A percentile compares a stretch with the other conserved stretches of the same genome.
Evolutionary conservation across 2,888 invertebrate genomes (phyloP).

Genomic region (Callimorpha dominula): DNA sequence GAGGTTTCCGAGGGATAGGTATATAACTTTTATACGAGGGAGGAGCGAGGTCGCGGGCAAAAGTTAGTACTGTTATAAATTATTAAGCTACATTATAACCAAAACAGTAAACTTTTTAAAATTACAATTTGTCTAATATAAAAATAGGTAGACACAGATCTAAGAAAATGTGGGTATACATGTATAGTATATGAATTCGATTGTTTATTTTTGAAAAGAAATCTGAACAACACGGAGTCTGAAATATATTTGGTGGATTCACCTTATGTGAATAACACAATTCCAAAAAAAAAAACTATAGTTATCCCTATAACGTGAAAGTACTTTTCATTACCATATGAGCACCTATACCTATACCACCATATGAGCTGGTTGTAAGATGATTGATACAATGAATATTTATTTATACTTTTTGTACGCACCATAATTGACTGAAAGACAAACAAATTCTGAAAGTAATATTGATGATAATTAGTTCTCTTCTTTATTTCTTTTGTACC

Average conservation of each 20-base stretch:
- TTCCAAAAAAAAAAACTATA: not conserved
- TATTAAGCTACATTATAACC: not conserved
- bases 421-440: not conserved
- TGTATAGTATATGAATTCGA: not conserved
- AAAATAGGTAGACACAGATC: not conserved
- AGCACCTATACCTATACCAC: too few relatives aligned
- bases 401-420: not conserved
- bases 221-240: not conserved
- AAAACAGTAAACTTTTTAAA: not conserved
- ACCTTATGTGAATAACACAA: not conserved
- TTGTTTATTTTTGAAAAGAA: not conserved
- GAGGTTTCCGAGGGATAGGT: not conserved
- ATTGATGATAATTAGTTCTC: constrained; percentile 7
- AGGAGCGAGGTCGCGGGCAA: not conserved
- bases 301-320: not conserved
- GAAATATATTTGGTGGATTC: not conserved
- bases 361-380: not conserved
- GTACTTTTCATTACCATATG: not conserved
- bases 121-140: not conserved
- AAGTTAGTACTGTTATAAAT: not conserved
- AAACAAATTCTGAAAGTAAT: constrained; percentile 21
- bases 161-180: not conserved
- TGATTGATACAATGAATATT: not conserved
- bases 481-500: constrained; percentile 23
- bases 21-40: not conserved